Evolutionary conservation across 2,888 invertebrate species (phyloP).

Genomic region (Idaea biselata): DNA sequence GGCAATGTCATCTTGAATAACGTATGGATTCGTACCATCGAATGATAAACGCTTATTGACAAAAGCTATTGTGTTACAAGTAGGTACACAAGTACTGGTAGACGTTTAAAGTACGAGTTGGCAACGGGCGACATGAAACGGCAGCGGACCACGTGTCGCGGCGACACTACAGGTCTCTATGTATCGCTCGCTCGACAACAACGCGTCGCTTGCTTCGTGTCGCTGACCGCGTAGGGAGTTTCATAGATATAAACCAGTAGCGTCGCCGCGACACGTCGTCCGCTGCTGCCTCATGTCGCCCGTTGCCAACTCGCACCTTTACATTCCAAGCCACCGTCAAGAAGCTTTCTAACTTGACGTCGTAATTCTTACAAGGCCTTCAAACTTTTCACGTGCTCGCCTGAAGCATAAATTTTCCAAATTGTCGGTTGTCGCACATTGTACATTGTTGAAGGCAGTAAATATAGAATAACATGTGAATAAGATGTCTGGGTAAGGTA

Average conservation of each 20-base stretch:
- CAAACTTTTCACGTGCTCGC: slow-evolving; percentile 29
- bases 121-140: too few species aligned
- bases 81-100: slow-evolving; percentile 22
- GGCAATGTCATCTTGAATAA: slow-evolving; percentile 33
- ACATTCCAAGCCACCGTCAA: neutral
- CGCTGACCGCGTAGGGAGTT: too few species aligned
- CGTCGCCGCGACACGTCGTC: too few species aligned
- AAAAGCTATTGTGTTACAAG: slow-evolving; percentile 32
- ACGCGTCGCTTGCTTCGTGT: too few species aligned
- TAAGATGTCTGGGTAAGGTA: slow-evolving; percentile 12
- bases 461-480: slow-evolving; percentile 54
- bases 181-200: too few species aligned
- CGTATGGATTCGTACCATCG: slow-evolving; percentile 23
- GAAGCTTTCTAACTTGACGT: slow-evolving; percentile 26
- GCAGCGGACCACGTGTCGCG: too few species aligned
- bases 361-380: slow-evolving; percentile 34
- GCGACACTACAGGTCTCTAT: too few species aligned
- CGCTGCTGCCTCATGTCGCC: too few species aligned
- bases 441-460: slow-evolving; percentile 52
- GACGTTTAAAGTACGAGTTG: too few species aligned
- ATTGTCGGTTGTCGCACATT: slow-evolving; percentile 41
- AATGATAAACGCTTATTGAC: slow-evolving; percentile 23
- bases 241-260: too few species aligned
- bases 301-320: too few species aligned
- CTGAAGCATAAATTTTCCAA: slow-evolving; percentile 54